phyloP scores from a whole-genome alignment of 1,140 invertebrate species.

The Oryzaephilus surinamensis region DNA sequence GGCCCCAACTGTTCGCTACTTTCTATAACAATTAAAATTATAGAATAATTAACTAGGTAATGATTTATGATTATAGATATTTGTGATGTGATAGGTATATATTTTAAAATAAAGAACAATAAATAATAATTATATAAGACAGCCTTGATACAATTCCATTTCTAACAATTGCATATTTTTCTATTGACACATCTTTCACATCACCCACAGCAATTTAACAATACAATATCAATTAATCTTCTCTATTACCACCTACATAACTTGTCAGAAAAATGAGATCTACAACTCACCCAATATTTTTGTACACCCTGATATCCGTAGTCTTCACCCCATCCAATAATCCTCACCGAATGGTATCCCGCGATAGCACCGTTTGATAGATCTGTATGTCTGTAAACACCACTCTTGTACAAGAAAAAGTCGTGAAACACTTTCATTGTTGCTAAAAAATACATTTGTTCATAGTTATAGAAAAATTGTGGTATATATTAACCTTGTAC shows the following conservation, averaged over 20 bases:
- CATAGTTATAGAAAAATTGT: constrained; percentile 5
- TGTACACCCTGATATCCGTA: constrained; percentile 38
- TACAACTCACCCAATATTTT: constrained; percentile 77
- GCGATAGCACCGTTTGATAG: constrained; percentile 37
- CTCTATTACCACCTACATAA: too few relatives aligned
- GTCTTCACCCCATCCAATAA: constrained; percentile 86
- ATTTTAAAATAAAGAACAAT: too few relatives aligned
- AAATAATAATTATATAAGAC: too few relatives aligned
- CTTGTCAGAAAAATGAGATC: neutral
- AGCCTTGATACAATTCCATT: too few relatives aligned
- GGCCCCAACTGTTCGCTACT: constrained; percentile 85
- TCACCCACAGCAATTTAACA: too few relatives aligned
- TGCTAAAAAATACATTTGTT: constrained; percentile 46
- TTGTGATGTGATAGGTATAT: too few relatives aligned
- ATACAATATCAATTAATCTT: too few relatives aligned
- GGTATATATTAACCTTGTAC: constrained; percentile 75
- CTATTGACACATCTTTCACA: too few relatives aligned
- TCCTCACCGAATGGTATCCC: constrained; percentile 83
- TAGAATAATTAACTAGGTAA: constrained; percentile 1
- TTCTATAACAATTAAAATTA: constrained; percentile 48
- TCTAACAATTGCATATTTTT: too few relatives aligned
- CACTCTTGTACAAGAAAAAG: constrained; percentile 78
- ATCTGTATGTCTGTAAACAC: constrained; percentile 64
- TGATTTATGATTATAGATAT: too few relatives aligned
- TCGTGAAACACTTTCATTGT: constrained; percentile 81